Conservation (phyloP, 2,888 invertebrate genomes). For the Serripes groenlandicus region DNA sequence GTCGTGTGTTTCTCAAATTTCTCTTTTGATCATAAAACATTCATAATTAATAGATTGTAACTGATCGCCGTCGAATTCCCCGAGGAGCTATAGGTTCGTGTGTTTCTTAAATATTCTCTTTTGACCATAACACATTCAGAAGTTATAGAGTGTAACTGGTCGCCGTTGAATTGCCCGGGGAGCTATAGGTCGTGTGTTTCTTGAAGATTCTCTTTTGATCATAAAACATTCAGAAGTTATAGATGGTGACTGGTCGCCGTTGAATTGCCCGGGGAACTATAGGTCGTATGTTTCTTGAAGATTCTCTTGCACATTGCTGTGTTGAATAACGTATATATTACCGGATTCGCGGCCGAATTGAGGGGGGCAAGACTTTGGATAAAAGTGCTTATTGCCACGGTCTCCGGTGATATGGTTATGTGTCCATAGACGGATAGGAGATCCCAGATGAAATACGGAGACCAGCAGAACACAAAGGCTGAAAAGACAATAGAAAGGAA, state of each 20-base stretch:
- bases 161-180: constrained; percentile 45
- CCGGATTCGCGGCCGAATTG: constrained; percentile 97
- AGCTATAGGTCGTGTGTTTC: constrained; percentile 52
- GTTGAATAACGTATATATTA: constrained; percentile 97
- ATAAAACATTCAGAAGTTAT: too few relatives aligned
- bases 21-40: too few relatives aligned
- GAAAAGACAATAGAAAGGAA: constrained; percentile 52
- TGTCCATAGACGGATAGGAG: constrained; percentile 70
- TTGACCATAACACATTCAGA: too few relatives aligned
- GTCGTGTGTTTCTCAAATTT: too few relatives aligned
- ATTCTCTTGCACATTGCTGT: constrained; percentile 93
- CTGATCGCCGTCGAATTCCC: constrained; percentile 34
- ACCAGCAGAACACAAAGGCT: constrained; percentile 81
- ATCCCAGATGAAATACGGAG: constrained; percentile 79
- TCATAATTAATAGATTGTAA: too few relatives aligned
- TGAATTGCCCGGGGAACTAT: constrained; percentile 53
- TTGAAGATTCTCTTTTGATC: constrained; percentile 87
- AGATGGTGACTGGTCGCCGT: too few relatives aligned
- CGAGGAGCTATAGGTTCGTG: constrained; percentile 51
- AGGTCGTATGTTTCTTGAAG: constrained; percentile 59
- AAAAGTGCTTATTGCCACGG: constrained; percentile 93
- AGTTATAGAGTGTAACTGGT: too few relatives aligned
- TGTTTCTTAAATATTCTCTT: constrained; percentile 68
- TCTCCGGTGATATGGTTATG: constrained; percentile 54
- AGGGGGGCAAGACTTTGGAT: constrained; percentile 96